Evolutionary conservation across 2,888 invertebrate genomes (phyloP).

Genomic region (Strigamia transsilvanica): DNA sequence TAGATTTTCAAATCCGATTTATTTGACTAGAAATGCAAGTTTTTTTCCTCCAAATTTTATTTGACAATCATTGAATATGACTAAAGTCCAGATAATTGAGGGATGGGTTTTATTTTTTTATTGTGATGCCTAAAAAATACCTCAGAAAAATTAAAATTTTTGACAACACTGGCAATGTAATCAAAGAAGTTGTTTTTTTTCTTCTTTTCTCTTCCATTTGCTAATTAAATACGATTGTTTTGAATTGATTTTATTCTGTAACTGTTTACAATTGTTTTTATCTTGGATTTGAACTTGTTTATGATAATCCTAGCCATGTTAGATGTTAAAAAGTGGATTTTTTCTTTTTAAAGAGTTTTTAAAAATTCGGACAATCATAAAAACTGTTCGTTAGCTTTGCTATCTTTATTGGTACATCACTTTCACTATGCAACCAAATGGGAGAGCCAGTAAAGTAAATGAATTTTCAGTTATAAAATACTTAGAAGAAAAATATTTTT

Average conservation of each 20-base stretch:
- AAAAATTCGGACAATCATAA: conserved; percentile 43
- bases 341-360: not conserved
- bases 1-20: not conserved
- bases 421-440: conserved; percentile 41
- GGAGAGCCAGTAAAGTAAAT: conserved; percentile 26
- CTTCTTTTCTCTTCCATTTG: not conserved
- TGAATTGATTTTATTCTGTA: not conserved
- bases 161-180: not conserved
- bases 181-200: not conserved
- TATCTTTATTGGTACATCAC: conserved; percentile 36
- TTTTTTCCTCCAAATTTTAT: not conserved
- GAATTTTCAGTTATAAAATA: conserved; percentile 33
- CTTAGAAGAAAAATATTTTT: not conserved
- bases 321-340: conserved; percentile 16
- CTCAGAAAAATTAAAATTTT: not conserved
- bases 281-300: conserved; percentile 1
- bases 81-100: not conserved
- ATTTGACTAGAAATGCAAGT: not conserved
- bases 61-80: conserved; percentile 10
- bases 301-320: not conserved
- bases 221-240: not conserved
- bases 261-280: conserved; percentile 7
- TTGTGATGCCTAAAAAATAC: not conserved
- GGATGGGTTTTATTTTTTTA: not conserved
- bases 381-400: conserved; percentile 39